Percentiles rank a stretch among this genome's conserved stretches.
These are phyloP conservation scores for Diplolepis rosae DNA, from an alignment of 2,888 invertebrate species.

Conservation along the genomic window DNA sequence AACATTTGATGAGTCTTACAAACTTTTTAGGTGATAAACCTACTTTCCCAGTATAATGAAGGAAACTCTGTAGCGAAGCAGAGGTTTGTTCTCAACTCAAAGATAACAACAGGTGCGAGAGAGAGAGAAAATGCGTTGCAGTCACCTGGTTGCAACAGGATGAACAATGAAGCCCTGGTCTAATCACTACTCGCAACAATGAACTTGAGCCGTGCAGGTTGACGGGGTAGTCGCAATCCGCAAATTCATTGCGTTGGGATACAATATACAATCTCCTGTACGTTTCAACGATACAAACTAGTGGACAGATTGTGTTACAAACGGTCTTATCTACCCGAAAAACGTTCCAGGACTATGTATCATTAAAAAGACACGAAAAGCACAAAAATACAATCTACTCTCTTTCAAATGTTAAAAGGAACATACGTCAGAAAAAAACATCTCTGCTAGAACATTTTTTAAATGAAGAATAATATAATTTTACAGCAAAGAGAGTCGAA, in stretches of 20 bases:
- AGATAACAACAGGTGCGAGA: constrained; percentile 33
- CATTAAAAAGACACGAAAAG: neutral
- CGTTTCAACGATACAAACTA: constrained; percentile 13
- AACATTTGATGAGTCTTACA: neutral
- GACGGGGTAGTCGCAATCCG: constrained; percentile 36
- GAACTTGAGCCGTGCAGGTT: constrained; percentile 48
- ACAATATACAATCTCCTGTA: constrained; percentile 15
- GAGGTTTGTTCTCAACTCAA: constrained; percentile 39
- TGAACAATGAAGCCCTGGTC: constrained; percentile 46
- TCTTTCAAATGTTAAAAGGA: too few species aligned
- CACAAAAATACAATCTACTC: too few species aligned
- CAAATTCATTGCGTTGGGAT: constrained; percentile 36
- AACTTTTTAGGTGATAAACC: neutral
- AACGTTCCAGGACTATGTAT: neutral
- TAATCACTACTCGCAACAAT: constrained; percentile 53
- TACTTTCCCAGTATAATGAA: neutral
- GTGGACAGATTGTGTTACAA: constrained; percentile 5
- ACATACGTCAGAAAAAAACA: neutral
- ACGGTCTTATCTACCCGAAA: neutral
- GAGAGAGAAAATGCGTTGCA: constrained; percentile 32
- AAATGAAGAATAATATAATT: too few species aligned
- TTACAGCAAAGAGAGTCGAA: too few species aligned
- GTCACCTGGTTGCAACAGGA: constrained; percentile 36
- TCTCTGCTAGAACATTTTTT: neutral
- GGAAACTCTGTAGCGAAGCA: constrained; percentile 8